Percentiles rank a stretch among this genome's conserved stretches.
Conservation (phyloP, 2,113 vertebrate species). For the Seriola rivoliana region DNA sequence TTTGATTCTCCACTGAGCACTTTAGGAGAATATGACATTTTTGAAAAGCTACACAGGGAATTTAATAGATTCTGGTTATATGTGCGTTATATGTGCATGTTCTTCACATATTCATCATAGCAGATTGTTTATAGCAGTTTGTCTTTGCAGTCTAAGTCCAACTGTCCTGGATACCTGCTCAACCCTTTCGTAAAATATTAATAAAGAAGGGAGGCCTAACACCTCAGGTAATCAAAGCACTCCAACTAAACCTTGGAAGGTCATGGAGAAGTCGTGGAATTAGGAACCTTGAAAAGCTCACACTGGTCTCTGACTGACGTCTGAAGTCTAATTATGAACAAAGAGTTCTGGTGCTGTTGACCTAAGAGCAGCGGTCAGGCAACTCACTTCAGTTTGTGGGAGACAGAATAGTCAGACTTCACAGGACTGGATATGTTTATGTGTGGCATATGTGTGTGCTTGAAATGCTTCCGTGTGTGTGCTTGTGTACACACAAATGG, state of each 20-base stretch:
- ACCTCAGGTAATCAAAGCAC: not conserved
- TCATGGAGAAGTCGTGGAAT: constrained; percentile 22
- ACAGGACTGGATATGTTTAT: constrained; percentile 17
- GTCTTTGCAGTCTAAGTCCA: not conserved
- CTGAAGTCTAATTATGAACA: constrained; percentile 45
- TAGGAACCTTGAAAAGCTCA: constrained; percentile 19
- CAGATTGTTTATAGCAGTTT: not conserved
- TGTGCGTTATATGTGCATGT: not conserved
- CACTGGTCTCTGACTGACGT: constrained; percentile 33
- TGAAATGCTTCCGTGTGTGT: not conserved
- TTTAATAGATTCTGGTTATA: not conserved
- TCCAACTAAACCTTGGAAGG: constrained; percentile 14
- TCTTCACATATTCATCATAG: not conserved
- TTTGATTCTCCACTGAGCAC: constrained; percentile 2
- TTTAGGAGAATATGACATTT: constrained; percentile 23
- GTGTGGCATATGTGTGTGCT: not conserved
- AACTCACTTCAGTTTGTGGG: constrained; percentile 7
- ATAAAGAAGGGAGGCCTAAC: not conserved
- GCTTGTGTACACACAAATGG: not conserved
- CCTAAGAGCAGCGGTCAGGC: constrained; percentile 15
- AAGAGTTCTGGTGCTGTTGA: constrained; percentile 27
- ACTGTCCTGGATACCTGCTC: not conserved
- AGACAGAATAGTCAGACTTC: constrained; percentile 4
- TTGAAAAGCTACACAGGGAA: not conserved
- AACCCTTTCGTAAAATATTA: constrained; percentile 8